A percentile compares a stretch with the other conserved stretches of the same genome.
phyloP scores from a whole-genome alignment of 2,113 vertebrate species.

The Neotragus moschatus region DNA sequence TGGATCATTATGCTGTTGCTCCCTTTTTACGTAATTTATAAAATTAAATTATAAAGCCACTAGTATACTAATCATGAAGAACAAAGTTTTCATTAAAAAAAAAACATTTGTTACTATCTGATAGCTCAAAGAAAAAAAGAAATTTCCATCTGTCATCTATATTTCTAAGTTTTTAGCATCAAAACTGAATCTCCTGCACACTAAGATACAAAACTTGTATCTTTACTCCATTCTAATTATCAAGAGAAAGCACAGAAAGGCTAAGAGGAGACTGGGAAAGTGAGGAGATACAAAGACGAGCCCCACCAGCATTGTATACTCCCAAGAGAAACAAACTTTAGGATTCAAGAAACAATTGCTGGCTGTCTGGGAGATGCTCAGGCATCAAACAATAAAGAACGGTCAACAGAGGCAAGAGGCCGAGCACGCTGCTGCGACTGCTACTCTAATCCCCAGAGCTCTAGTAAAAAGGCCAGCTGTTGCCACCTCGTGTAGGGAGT shows the following conservation, averaged over 20 bases:
- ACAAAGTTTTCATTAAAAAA: constrained; percentile 5
- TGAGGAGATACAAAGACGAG: constrained; percentile 30
- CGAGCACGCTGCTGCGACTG: constrained; percentile 32
- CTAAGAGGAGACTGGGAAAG: constrained; percentile 10
- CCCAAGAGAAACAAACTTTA: constrained; percentile 49
- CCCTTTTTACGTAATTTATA: background rate
- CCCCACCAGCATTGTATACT: background rate
- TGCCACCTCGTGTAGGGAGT: constrained; percentile 75
- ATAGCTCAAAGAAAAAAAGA: background rate
- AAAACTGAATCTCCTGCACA: background rate
- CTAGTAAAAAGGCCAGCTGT: constrained; percentile 60
- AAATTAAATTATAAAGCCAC: background rate
- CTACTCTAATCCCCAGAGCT: constrained; percentile 44
- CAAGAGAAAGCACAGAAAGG: constrained; percentile 17
- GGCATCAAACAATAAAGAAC: constrained; percentile 65
- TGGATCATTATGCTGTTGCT: background rate
- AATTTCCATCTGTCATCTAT: background rate
- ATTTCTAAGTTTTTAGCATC: background rate
- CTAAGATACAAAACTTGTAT: constrained; percentile 29
- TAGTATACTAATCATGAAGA: background rate
- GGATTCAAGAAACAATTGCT: constrained; percentile 51
- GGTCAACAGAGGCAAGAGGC: constrained; percentile 67
- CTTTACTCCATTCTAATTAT: constrained; percentile 58
- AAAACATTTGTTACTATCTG: background rate
- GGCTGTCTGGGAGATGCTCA: constrained; percentile 68